These are phyloP conservation scores for Epinephelus fuscoguttatus DNA, from an alignment of 2,113 vertebrate genomes.

Conservation along the genomic window DNA sequence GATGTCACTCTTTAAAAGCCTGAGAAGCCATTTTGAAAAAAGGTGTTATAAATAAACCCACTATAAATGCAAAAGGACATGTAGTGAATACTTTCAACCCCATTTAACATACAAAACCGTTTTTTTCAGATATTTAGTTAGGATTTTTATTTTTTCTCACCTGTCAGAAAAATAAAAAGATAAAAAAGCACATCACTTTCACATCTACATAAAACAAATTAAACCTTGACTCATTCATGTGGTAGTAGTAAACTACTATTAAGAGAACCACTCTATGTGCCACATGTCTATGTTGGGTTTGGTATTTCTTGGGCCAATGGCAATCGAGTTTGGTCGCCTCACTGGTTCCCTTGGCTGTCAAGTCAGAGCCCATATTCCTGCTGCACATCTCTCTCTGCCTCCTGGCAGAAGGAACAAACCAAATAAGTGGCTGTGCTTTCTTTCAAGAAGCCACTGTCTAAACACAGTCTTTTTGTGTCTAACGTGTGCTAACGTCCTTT, in stretches of 20 bases:
- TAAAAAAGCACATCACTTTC: neutral
- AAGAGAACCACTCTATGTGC: neutral
- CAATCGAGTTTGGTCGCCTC: slow-evolving; percentile 25
- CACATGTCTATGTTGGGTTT: slow-evolving; percentile 22
- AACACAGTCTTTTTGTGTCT: neutral
- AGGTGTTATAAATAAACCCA: neutral
- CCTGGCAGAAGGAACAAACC: slow-evolving; percentile 25
- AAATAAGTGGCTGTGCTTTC: slow-evolving; percentile 26
- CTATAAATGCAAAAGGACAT: neutral
- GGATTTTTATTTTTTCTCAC: neutral
- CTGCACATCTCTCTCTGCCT: slow-evolving; percentile 8
- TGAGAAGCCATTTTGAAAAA: neutral
- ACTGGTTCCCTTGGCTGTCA: slow-evolving; percentile 10
- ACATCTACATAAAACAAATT: neutral
- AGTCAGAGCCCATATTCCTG: slow-evolving; percentile 19
- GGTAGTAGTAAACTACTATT: no score
- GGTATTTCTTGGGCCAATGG: neutral
- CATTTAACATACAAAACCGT: neutral
- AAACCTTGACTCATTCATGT: neutral
- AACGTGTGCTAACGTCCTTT: slow-evolving; percentile 4
- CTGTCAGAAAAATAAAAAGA: no score
- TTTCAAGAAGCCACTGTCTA: neutral
- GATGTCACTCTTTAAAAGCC: slow-evolving; percentile 5
- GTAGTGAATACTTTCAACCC: neutral
- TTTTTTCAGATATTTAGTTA: neutral